These are phyloP conservation scores for Helleia helle DNA, from an alignment of 2,888 invertebrate genomes.

Conservation along the genomic window DNA sequence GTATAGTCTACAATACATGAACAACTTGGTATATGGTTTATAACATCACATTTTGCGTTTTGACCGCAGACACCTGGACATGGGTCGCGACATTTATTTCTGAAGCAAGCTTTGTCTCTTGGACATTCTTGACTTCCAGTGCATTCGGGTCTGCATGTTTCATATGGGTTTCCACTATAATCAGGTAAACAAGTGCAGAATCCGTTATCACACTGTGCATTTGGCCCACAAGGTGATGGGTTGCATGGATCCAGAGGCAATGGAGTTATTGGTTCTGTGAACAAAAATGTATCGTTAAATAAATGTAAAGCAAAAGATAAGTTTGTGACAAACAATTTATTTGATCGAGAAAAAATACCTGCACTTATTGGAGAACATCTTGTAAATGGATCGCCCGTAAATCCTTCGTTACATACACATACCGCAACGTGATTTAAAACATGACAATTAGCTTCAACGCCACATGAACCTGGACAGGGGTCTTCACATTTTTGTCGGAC, in stretches of 20 bases:
- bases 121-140: slow-evolving; percentile 81
- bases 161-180: slow-evolving; percentile 81
- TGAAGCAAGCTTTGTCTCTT: slow-evolving; percentile 80
- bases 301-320: too few relatives aligned
- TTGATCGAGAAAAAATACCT: slow-evolving; percentile 46
- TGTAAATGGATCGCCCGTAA: slow-evolving; percentile 86
- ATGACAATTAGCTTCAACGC: slow-evolving; percentile 84
- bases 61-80: slow-evolving; percentile 84
- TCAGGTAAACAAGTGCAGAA: slow-evolving; percentile 79
- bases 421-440: slow-evolving; percentile 87
- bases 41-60: slow-evolving; percentile 81
- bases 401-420: slow-evolving; percentile 83
- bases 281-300: slow-evolving; percentile 2
- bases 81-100: slow-evolving; percentile 82
- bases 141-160: slow-evolving; percentile 82
- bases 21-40: slow-evolving; percentile 83
- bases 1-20: slow-evolving; percentile 79
- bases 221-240: slow-evolving; percentile 82
- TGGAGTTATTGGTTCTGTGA: slow-evolving; percentile 50
- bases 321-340: too few relatives aligned
- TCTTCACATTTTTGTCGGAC: slow-evolving; percentile 86
- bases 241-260: slow-evolving; percentile 75
- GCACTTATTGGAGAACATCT: slow-evolving; percentile 77
- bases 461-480: slow-evolving; percentile 89
- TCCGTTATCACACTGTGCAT: slow-evolving; percentile 79